These are phyloP conservation scores for Fringilla coelebs DNA, from an alignment of 2,797 vertebrate genomes.

Conservation along the genomic window DNA sequence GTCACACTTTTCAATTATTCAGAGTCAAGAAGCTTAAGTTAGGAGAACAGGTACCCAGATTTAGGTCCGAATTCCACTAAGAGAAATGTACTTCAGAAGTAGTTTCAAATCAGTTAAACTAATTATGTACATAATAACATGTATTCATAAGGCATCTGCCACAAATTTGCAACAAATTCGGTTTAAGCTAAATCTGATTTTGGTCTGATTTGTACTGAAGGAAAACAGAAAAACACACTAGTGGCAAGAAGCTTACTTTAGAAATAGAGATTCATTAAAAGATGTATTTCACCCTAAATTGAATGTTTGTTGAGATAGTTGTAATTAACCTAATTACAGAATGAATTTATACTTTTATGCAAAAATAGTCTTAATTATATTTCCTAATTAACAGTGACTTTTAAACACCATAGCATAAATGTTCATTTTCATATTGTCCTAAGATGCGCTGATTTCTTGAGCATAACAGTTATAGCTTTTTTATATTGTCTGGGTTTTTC, in stretches of 20 bases:
- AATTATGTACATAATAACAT: not conserved
- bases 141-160: not conserved
- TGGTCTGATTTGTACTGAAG: not conserved
- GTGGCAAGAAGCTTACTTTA: not conserved
- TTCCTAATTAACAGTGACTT: not conserved
- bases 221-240: not conserved
- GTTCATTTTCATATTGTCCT: not conserved
- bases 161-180: not conserved
- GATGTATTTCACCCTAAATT: not conserved
- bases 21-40: not conserved
- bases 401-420: not conserved
- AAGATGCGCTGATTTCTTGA: not conserved
- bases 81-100: not conserved
- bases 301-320: not conserved
- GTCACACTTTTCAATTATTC: not conserved
- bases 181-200: not conserved
- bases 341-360: not conserved
- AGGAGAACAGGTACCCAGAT: not conserved
- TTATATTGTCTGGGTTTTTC: not conserved
- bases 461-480: not conserved
- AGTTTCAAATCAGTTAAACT: not conserved
- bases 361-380: not conserved
- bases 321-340: not conserved
- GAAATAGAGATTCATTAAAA: not conserved
- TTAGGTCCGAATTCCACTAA: not conserved